Evolutionary conservation across 1,140 invertebrate species (phyloP), one percentile per base, ranked within the genome.

Genomic region (Ptiloglossa arizonensis): DNA sequence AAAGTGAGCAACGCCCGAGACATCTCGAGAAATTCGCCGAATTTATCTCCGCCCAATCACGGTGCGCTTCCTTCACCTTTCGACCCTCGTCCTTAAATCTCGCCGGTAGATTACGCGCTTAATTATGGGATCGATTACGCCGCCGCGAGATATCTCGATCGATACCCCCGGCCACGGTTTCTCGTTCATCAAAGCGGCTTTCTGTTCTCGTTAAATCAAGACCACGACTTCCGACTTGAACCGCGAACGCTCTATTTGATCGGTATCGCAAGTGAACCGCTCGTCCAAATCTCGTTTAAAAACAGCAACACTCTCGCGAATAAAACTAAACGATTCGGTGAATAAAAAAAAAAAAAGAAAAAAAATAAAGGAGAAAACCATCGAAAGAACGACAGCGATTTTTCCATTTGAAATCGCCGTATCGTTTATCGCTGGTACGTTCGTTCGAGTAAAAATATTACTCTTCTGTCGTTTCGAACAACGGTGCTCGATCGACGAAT

Each of bases 61-160:
- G 17, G n/a, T 5, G 17, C 15, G 38, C 22, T 63, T 60, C 67
- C 8, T 24, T 79, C 54, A 79, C 76, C 76, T 73, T 59, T 73
- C 38, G 70, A 66, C 76, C 60, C 3, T 1, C 3, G n/a, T 41
- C 35, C 63, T 79, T 67, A 60, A 79, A 79, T 79, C 77, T 75
- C 35, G 41, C 57, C 52, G 41, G 35, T 52, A 48, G 76, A 79
- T 79, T 72, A 46, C 35, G 13, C 54, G 71, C 62, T 79, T 79
- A 79, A 79, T 79, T 79, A 79, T 24, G 77, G 63, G 70, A 79
- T 79, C 54, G 76, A 73, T 79, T 66, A 59, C 60, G 56, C 44
- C 41, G 67, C 41, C 27, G 50, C 8, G 38, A 63, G 69, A 79
- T 79, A 73, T 73, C 70, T 59, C 69, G 70, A 32, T 52, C 68